These are phyloP conservation scores for Carpatolechia fugitivella DNA, from an alignment of 2,888 invertebrate species.

Conservation along the genomic window DNA sequence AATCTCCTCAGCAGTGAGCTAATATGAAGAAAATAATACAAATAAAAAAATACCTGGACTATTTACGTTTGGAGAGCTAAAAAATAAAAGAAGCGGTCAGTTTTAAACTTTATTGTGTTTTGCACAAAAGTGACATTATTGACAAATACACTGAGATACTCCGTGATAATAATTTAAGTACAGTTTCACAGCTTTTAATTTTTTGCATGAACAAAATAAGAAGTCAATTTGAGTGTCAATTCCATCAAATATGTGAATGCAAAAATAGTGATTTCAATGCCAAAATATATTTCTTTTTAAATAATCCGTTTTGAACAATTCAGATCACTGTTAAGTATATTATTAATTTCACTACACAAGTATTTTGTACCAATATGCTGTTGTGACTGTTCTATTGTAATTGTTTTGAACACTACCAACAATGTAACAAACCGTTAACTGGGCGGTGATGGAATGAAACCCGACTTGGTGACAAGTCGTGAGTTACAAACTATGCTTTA, in stretches of 20 bases:
- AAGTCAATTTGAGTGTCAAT: conserved; percentile 48
- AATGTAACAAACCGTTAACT: not conserved
- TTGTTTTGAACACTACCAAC: not conserved
- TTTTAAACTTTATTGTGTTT: conserved; percentile 58
- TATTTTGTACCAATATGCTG: conserved; percentile 51
- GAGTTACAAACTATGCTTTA: no score
- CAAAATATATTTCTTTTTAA: conserved; percentile 47
- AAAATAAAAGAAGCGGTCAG: not conserved
- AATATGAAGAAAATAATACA: no score
- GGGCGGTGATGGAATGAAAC: not conserved
- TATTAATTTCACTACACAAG: conserved; percentile 25
- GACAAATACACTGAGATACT: conserved; percentile 69
- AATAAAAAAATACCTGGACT: no score
- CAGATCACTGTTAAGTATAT: not conserved
- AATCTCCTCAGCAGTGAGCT: no score
- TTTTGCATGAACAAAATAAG: conserved; percentile 39
- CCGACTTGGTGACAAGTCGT: not conserved
- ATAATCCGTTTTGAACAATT: not conserved
- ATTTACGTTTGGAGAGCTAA: no score
- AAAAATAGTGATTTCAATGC: conserved; percentile 51
- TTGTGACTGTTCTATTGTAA: conserved; percentile 30
- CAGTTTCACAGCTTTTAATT: conserved; percentile 71
- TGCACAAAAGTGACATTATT: conserved; percentile 73
- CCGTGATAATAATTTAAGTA: conserved; percentile 72
- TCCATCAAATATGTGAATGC: conserved; percentile 48